phyloP scores from a whole-genome alignment of 2,113 vertebrate species.

The Zosterops hypoxanthus region DNA sequence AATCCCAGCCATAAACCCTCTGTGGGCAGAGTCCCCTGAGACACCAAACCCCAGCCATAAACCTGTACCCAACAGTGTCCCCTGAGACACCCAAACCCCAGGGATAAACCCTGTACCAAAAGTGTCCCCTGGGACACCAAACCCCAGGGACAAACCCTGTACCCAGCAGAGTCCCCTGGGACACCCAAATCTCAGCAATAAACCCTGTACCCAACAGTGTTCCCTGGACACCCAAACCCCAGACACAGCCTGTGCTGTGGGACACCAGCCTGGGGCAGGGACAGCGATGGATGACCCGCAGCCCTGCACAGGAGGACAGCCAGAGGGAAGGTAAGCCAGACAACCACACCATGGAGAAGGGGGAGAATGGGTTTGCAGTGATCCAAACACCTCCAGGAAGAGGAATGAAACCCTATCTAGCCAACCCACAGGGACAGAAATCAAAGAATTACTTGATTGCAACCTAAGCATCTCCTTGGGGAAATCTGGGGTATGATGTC shows the following conservation, averaged over 20 bases:
- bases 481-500: fast-evolving
- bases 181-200: neutral
- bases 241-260: neutral
- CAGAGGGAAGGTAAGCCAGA: neutral
- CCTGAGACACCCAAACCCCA: neutral
- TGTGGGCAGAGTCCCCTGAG: neutral
- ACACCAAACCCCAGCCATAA: neutral
- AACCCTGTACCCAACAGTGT: neutral
- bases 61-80: neutral
- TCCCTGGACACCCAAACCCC: neutral
- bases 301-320: fast-evolving
- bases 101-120: neutral
- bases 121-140: neutral
- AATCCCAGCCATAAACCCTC: no score
- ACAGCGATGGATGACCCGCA: neutral
- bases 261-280: neutral
- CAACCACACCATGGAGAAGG: neutral
- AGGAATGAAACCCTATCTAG: neutral
- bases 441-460: neutral
- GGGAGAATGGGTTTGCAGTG: neutral
- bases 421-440: neutral
- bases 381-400: neutral
- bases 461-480: neutral
- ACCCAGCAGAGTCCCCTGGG: neutral
- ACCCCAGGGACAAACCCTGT: no score